A percentile compares a stretch with the other conserved stretches of the same genome.
Evolutionary conservation across 2,888 invertebrate genomes (phyloP).

Genomic region (Campoplex capitator): DNA sequence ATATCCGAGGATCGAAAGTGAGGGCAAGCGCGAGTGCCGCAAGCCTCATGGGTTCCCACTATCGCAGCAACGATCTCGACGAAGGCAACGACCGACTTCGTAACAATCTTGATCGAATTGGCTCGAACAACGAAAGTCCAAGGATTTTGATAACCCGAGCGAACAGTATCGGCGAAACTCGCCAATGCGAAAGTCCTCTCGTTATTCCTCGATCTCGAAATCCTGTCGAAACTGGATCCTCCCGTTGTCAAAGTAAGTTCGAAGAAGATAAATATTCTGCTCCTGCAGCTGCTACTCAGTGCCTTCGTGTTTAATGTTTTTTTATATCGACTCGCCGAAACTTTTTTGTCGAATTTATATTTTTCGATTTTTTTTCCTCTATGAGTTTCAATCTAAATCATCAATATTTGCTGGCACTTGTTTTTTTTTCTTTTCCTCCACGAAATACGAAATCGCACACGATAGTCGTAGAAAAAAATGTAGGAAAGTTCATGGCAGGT

Average conservation of each 20-base stretch:
- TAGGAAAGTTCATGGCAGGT: neutral
- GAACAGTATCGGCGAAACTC: conserved; percentile 89
- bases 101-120: conserved; percentile 70
- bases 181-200: conserved; percentile 82
- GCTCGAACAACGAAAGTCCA: conserved; percentile 86
- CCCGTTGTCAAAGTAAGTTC: conserved; percentile 79
- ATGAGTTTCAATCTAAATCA: neutral
- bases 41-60: conserved; percentile 85
- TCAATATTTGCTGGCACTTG: neutral
- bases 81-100: conserved; percentile 62
- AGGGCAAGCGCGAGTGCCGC: conserved; percentile 86
- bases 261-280: neutral
- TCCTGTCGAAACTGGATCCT: conserved; percentile 63
- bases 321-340: neutral
- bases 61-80: conserved; percentile 70
- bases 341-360: neutral
- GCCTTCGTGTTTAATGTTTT: neutral
- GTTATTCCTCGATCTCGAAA: conserved; percentile 74
- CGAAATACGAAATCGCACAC: neutral
- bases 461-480: neutral
- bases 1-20: conserved; percentile 75
- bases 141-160: conserved; percentile 90
- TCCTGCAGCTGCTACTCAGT: no score
- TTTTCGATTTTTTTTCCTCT: neutral
- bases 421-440: neutral